Conservation (phyloP, 2,888 invertebrate genomes). For the Altica lythri region DNA sequence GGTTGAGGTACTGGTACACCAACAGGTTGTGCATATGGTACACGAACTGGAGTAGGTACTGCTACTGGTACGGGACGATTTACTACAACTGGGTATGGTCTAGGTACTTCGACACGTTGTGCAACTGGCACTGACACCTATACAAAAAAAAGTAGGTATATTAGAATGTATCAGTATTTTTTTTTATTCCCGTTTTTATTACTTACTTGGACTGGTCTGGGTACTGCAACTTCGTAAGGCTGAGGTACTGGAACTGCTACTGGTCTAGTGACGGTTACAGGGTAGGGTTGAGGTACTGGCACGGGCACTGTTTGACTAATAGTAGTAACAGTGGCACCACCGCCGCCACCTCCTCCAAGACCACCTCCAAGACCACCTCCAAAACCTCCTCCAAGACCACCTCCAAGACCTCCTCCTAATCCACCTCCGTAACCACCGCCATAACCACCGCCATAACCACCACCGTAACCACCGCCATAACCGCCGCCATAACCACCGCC, state of each 20-base stretch:
- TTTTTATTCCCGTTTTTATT: no score
- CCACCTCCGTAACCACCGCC: constrained; percentile 33
- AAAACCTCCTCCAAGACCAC: constrained; percentile 26
- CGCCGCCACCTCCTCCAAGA: constrained; percentile 38
- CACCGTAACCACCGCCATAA: constrained; percentile 29
- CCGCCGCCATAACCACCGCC: constrained; percentile 28
- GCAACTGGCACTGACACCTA: constrained; percentile 45
- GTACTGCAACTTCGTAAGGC: constrained; percentile 60
- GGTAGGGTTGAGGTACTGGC: constrained; percentile 53
- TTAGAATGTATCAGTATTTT: no score
- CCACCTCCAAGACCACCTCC: constrained; percentile 27
- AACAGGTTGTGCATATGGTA: constrained; percentile 56
- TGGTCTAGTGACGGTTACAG: constrained; percentile 56
- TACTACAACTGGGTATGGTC: constrained; percentile 44
- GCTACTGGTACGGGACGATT: constrained; percentile 47
- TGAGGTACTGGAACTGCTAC: constrained; percentile 62
- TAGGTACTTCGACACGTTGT: constrained; percentile 40
- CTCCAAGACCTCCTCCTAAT: constrained; percentile 27
- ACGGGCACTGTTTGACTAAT: constrained; percentile 53
- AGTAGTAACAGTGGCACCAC: constrained; percentile 52
- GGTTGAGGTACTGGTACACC: constrained; percentile 61
- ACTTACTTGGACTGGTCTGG: constrained; percentile 55
- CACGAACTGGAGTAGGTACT: constrained; percentile 59
- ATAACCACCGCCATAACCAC: constrained; percentile 36
- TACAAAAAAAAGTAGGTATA: not conserved